A percentile compares a stretch with the other conserved stretches of the same genome.
Conservation (phyloP, 2,888 invertebrate species). For the Zonitis immaculata region DNA sequence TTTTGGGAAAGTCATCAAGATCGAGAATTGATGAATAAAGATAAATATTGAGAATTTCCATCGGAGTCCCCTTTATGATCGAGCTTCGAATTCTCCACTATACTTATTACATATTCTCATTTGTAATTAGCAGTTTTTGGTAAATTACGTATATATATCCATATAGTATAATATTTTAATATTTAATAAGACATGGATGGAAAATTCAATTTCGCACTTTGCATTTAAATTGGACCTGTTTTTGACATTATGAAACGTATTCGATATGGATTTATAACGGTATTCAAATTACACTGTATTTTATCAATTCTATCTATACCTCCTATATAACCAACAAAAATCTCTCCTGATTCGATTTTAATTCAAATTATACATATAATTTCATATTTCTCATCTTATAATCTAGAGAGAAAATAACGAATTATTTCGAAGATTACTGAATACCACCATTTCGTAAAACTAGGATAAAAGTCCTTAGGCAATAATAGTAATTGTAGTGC, state of each 20-base stretch:
- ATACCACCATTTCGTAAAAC: neutral
- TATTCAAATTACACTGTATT: slow-evolving; percentile 5
- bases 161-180: slow-evolving; percentile 26
- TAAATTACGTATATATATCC: slow-evolving; percentile 29
- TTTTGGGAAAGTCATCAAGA: no score
- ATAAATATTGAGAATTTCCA: no score
- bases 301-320: neutral
- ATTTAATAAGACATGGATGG: slow-evolving; percentile 17
- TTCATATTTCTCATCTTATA: no score
- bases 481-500: neutral
- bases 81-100: neutral
- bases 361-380: neutral
- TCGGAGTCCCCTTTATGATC: no score
- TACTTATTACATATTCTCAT: slow-evolving; percentile 16
- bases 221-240: slow-evolving; percentile 19
- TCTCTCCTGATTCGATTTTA: neutral
- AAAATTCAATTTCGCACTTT: slow-evolving; percentile 20
- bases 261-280: slow-evolving; percentile 7
- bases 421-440: no score
- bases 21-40: no score
- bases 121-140: slow-evolving; percentile 21
- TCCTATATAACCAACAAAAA: slow-evolving; percentile 2
- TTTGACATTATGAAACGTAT: slow-evolving; percentile 2
- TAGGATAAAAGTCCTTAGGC: neutral
- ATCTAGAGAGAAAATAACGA: neutral